A percentile compares a stretch with the other conserved stretches of the same genome.
Conservation (phyloP, 1,140 invertebrate genomes). For the Calliphora vicina region DNA sequence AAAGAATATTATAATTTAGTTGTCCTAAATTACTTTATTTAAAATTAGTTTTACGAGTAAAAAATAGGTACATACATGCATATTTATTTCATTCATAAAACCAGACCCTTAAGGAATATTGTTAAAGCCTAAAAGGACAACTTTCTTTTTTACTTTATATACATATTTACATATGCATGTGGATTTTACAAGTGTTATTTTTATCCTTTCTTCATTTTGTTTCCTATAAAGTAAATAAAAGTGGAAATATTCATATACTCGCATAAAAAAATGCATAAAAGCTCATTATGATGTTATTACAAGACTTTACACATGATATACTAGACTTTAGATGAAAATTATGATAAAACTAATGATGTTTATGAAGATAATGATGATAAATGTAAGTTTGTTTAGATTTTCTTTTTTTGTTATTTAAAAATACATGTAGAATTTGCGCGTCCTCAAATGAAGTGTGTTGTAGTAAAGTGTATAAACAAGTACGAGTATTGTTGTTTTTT, state of each 20-base stretch:
- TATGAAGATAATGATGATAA: not conserved
- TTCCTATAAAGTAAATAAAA: no score
- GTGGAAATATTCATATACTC: not conserved
- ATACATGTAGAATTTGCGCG: conserved; percentile 7
- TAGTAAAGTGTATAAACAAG: no score
- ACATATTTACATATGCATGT: not conserved
- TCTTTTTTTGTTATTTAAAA: not conserved
- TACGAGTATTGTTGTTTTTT: not conserved
- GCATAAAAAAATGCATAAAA: not conserved
- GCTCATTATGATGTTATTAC: not conserved
- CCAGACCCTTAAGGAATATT: not conserved
- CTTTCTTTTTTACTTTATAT: not conserved
- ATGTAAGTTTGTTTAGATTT: not conserved
- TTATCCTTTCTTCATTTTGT: not conserved
- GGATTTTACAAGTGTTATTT: not conserved
- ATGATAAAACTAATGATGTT: not conserved
- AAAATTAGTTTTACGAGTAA: no score
- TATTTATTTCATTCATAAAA: not conserved
- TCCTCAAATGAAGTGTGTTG: conserved; percentile 3
- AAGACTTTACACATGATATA: not conserved
- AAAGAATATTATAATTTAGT: no score
- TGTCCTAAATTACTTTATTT: no score
- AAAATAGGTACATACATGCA: not conserved
- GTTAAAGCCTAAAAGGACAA: not conserved
- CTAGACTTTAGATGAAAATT: not conserved